phyloP scores from a whole-genome alignment of 2,888 invertebrate genomes.

The Thysanoteuthis rhombus region DNA sequence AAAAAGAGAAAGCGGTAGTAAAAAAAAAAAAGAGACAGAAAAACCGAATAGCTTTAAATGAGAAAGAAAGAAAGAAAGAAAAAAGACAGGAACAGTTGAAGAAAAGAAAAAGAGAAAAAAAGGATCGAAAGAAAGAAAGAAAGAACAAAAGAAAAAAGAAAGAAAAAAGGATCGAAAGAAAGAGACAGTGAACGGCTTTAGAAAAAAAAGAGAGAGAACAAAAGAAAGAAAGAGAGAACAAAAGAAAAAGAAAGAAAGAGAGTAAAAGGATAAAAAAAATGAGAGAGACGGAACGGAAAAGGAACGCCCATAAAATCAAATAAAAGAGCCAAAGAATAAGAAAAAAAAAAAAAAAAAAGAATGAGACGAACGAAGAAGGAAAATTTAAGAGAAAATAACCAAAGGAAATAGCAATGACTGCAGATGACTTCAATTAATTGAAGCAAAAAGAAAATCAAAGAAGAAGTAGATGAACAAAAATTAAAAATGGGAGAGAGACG shows the following conservation, averaged over 20 bases:
- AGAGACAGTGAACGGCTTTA: neutral
- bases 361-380: no score
- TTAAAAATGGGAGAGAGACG: no score
- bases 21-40: neutral
- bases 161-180: neutral
- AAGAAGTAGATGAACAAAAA: no score
- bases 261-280: neutral
- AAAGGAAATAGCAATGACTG: neutral
- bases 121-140: neutral
- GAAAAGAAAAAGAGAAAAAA: neutral
- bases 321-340: neutral
- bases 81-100: neutral
- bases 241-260: neutral
- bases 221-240: neutral
- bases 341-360: no score
- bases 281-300: neutral
- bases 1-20: neutral
- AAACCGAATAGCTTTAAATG: neutral
- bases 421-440: no score
- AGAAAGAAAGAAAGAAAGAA: neutral
- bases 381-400: no score
- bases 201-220: neutral
- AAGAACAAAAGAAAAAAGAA: no score
- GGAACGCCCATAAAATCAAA: neutral
- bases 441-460: no score